These are phyloP conservation scores for Cerastis leucographa DNA, from an alignment of 2,888 invertebrate genomes.

Conservation along the genomic window DNA sequence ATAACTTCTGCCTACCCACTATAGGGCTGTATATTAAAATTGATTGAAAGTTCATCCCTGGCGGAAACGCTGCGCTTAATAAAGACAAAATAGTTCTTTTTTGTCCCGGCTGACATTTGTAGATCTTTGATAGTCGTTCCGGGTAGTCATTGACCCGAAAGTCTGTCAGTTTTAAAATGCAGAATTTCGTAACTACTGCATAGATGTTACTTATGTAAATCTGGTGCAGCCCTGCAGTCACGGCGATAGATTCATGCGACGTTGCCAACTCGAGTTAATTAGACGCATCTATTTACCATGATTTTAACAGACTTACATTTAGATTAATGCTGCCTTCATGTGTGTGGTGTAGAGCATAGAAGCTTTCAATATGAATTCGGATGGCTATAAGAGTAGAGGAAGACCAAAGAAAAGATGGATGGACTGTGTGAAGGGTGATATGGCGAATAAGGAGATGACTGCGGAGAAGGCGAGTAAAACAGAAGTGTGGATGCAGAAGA, in stretches of 20 bases:
- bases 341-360: background rate
- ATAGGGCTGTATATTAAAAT: slow-evolving; percentile 49
- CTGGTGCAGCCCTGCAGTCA: slow-evolving; percentile 16
- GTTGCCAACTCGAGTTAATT: slow-evolving; percentile 68
- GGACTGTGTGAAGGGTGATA: background rate
- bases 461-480: too few species aligned
- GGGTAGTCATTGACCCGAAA: too few species aligned
- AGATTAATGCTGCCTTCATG: slow-evolving; percentile 22
- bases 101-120: background rate
- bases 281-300: slow-evolving; percentile 71
- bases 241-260: slow-evolving; percentile 46
- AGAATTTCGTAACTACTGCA: background rate
- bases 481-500: too few species aligned
- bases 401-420: background rate
- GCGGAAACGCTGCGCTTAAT: slow-evolving; percentile 15
- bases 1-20: slow-evolving; percentile 1
- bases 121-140: too few species aligned
- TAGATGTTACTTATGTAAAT: slow-evolving; percentile 31
- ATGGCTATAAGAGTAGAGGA: background rate
- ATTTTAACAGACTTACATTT: slow-evolving; percentile 68
- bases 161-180: too few species aligned
- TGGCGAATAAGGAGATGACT: too few species aligned
- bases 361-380: background rate
- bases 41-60: slow-evolving; percentile 37
- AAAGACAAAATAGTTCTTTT: background rate